Percentiles rank a stretch among this genome's conserved stretches.
phyloP scores from a whole-genome alignment of 2,888 invertebrate species.

The Polyommatus icarus region DNA sequence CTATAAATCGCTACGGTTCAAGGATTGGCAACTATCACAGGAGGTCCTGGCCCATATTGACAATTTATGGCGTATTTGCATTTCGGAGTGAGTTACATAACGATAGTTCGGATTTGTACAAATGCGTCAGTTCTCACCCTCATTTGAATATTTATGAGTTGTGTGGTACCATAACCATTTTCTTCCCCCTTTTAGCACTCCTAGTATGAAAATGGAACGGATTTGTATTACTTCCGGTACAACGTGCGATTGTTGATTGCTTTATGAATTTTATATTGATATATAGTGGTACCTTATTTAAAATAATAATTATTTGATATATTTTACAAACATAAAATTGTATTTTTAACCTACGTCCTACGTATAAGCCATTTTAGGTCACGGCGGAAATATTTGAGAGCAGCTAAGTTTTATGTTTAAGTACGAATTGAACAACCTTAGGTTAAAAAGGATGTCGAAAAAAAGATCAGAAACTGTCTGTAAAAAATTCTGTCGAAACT shows the following conservation, averaged over 20 bases:
- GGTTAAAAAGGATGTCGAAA: too few species aligned
- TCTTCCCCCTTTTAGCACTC: neutral
- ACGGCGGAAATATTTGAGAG: too few species aligned
- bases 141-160: constrained; percentile 31
- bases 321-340: too few species aligned
- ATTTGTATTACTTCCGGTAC: neutral
- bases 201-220: neutral
- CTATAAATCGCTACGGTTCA: constrained; percentile 71
- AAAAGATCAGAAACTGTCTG: neutral
- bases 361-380: too few species aligned
- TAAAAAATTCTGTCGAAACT: neutral
- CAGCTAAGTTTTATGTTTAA: too few species aligned
- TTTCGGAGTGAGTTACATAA: constrained; percentile 49
- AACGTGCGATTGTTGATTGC: neutral
- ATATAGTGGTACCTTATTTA: too few species aligned
- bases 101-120: constrained; percentile 25
- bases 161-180: constrained; percentile 1
- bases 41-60: constrained; percentile 58
- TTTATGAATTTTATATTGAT: neutral
- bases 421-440: too few species aligned
- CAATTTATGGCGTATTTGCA: constrained; percentile 74
- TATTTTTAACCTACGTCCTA: too few species aligned
- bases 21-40: constrained; percentile 44
- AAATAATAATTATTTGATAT: too few species aligned
- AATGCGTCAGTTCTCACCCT: constrained; percentile 28